Evolutionary conservation across 2,113 vertebrate genomes (phyloP).

Genomic region (Macroglossus sobrinus): DNA sequence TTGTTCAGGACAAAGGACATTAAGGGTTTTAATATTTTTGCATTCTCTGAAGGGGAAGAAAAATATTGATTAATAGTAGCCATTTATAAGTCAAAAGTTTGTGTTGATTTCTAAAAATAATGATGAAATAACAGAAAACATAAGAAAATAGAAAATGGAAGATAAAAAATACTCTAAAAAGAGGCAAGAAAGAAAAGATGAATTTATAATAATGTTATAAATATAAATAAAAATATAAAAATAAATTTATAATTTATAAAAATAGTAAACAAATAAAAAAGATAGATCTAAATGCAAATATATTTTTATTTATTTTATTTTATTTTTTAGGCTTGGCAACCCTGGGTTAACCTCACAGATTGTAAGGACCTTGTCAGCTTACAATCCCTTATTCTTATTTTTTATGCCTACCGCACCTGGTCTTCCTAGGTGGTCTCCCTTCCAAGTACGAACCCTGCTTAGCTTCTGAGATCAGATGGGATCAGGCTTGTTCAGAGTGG

Average conservation of each 20-base stretch:
- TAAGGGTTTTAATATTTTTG: background rate
- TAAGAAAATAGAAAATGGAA: background rate
- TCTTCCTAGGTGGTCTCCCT: too few species aligned
- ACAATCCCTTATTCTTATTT: too few species aligned
- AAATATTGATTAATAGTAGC: background rate
- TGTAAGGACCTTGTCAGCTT: too few species aligned
- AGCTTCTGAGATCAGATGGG: too few species aligned
- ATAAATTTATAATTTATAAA: background rate
- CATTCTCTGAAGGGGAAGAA: background rate
- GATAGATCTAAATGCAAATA: background rate
- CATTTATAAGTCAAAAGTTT: background rate
- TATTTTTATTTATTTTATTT: background rate
- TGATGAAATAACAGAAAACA: background rate
- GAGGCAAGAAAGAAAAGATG: background rate
- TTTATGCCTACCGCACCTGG: too few species aligned
- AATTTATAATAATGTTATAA: background rate
- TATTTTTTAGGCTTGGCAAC: too few species aligned
- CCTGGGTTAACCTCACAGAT: too few species aligned
- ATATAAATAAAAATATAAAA: too few species aligned
- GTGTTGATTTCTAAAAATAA: background rate
- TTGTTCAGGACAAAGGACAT: background rate
- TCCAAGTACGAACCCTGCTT: too few species aligned
- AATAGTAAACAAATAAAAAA: background rate
- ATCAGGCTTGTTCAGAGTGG: too few species aligned
- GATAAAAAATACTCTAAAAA: background rate